Evolutionary conservation across 2,797 vertebrate species (phyloP), one percentile per base, ranked within the genome.

Genomic region (Rhinoraja longicauda): DNA sequence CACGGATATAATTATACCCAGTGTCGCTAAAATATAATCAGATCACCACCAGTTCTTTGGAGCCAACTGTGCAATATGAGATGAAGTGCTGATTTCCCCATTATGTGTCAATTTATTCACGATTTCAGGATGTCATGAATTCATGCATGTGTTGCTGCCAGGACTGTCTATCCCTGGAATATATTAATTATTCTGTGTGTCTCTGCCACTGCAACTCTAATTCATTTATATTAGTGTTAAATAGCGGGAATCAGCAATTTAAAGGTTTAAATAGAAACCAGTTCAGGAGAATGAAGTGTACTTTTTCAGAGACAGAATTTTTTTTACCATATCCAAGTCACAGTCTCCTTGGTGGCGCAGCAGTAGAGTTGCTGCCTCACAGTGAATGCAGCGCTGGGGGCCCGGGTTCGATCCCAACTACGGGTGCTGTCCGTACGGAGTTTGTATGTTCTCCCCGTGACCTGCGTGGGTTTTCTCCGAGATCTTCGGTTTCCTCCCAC

Each of bases 171-270:
- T 88, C 19, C 24, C 59, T 36, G 84, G 64, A 36, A 67, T 67
- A 36, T 88, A 88, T 88, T 32, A 64, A 88, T 88, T 88, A 67
- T 67, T 67, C 84, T 67, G 59, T 67, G 17, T 88, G 64, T 64
- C 67, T 64, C 9, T 36, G 7, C 82, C 29, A 32, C 13, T 62
- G 57, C 84, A 88, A 62, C 9, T n/a, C 57, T 13, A n/a, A 86
- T 86, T 86, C 39, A 62, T 86, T 86, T 86, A 59, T 62, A 1
- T 15, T 12, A 57, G 81, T 62, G 82, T 62, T 59, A 17, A 62
- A 86, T n/a, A 57, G 13, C 62, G 4, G 59, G 19, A 64, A 64
- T 64, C n/a, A 67, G n/a, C 84, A 86, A 15, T n/a, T 17, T 64
- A 32, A 15, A 19, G 29, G 57, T 64, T 86, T 86, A 36, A 88